These are phyloP conservation scores for Panagrolaimus sp. DNA, from an alignment of 1,140 invertebrate species.

Conservation along the genomic window DNA sequence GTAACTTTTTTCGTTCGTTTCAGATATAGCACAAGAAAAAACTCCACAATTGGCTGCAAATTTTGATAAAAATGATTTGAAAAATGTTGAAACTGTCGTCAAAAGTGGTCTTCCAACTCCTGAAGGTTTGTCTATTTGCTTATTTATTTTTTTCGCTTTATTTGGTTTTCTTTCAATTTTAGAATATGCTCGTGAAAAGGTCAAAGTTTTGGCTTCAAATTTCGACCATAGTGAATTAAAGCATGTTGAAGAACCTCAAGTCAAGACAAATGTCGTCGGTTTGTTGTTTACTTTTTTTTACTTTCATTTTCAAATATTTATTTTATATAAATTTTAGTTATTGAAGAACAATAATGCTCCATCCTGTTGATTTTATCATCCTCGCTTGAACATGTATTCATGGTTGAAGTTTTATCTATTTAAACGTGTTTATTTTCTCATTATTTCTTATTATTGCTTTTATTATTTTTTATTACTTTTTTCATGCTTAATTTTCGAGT, in stretches of 20 bases:
- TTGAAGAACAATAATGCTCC: too few relatives aligned
- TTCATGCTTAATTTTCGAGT: too few relatives aligned
- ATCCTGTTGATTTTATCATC: too few relatives aligned
- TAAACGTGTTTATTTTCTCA: too few relatives aligned
- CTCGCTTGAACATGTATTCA: too few relatives aligned
- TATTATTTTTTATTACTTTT: too few relatives aligned
- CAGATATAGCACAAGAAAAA: constrained; percentile 33
- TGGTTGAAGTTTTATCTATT: too few relatives aligned
- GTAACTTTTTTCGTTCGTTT: neutral
- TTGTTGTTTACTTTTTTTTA: neutral
- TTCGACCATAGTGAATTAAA: constrained; percentile 32
- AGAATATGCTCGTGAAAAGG: constrained; percentile 28
- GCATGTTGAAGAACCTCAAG: constrained; percentile 32
- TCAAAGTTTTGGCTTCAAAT: constrained; percentile 30
- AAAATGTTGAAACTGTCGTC: constrained; percentile 30
- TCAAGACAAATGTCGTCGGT: constrained; percentile 27
- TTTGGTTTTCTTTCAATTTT: neutral
- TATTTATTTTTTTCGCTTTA: neutral
- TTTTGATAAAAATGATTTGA: constrained; percentile 32
- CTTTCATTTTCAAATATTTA: too few relatives aligned
- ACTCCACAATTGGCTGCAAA: constrained; percentile 33
- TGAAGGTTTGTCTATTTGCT: constrained; percentile 1
- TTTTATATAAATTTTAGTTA: too few relatives aligned
- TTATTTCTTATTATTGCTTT: too few relatives aligned
- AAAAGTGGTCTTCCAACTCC: constrained; percentile 26